phyloP scores from a whole-genome alignment of 2,113 vertebrate genomes.

The Pelecanoides urinatrix region DNA sequence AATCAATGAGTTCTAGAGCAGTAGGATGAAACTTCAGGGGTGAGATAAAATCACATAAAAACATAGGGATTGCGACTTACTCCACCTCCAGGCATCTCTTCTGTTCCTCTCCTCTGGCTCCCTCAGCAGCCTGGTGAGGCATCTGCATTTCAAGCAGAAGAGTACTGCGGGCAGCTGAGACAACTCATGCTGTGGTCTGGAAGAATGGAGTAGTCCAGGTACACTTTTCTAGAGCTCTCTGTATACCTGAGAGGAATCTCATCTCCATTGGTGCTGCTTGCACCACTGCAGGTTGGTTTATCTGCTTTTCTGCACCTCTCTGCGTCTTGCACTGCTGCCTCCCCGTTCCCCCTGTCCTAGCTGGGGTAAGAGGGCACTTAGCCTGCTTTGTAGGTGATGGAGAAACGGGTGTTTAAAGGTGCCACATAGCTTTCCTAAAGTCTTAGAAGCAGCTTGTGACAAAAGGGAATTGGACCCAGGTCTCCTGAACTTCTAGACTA shows the following conservation, averaged over 20 bases:
- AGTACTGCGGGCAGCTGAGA: background rate
- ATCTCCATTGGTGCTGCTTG: background rate
- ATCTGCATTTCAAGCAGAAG: background rate
- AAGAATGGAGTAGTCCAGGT: background rate
- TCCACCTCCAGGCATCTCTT: background rate
- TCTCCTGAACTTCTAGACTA: background rate
- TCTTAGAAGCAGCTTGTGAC: background rate
- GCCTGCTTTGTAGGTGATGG: background rate
- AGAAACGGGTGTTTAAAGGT: background rate
- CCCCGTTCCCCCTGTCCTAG: background rate
- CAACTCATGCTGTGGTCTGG: background rate
- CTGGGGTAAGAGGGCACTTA: background rate
- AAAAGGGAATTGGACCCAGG: background rate
- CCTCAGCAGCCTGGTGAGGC: background rate
- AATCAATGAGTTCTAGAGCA: background rate
- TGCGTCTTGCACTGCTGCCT: background rate
- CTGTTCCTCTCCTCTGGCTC: background rate
- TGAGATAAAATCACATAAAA: background rate
- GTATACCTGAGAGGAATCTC: background rate
- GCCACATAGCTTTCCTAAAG: background rate
- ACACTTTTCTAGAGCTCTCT: background rate
- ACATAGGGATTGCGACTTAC: accelerated
- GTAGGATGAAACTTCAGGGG: background rate
- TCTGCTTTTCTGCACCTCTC: background rate
- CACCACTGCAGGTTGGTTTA: background rate